Evolutionary conservation across 2,113 vertebrate species (phyloP), one percentile per base, ranked within the genome.

Genomic region (Rana temporaria): DNA sequence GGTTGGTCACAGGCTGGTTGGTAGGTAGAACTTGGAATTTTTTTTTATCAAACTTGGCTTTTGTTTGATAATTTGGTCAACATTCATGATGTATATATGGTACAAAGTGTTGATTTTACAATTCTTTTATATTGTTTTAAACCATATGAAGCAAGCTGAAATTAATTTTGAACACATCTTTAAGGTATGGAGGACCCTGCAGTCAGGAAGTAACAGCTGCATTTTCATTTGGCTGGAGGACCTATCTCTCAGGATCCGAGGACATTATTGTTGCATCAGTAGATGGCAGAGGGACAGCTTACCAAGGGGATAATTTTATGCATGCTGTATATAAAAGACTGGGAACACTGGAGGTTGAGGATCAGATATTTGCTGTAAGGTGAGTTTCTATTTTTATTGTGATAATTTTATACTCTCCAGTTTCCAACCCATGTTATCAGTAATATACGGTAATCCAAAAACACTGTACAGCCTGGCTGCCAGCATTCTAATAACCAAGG

Each of bases 271-370:
- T 94, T 85, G 93, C 91, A 72, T 87, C 94, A 34, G 91, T 95
- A 83, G 94, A 95, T 88, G 94, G 94, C 34, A 89, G 94, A 88
- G 94, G 94, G 30, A 95, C 93, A 66, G 94, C 91, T 82, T 95
- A 92, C 79, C 92, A 90, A 88, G 94, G 94, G 67, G 93, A 95
- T 88, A 92, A 92, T 82, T 63, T 94, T 81, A 87, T 95, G 81
- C 85, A 95, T 67, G 91, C 94, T 11, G 90, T 95, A 0, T 95
- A 95, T 91, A 89, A 93, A 86, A 94, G 86, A 72, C 88, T 95
- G 56, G 94, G 94, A 77, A 90, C 93, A 79, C 93, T 93, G 85
- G 94, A 95, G 92, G 90, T 94, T 81, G 90, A 94, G 16, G 94
- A 95, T 85, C 94, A 95, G 84, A 94, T 95, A 82, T 90, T 91